Evolutionary conservation across 2,888 invertebrate species (phyloP), one percentile per base, ranked within the genome.

Genomic region (Hymenopus coronatus): DNA sequence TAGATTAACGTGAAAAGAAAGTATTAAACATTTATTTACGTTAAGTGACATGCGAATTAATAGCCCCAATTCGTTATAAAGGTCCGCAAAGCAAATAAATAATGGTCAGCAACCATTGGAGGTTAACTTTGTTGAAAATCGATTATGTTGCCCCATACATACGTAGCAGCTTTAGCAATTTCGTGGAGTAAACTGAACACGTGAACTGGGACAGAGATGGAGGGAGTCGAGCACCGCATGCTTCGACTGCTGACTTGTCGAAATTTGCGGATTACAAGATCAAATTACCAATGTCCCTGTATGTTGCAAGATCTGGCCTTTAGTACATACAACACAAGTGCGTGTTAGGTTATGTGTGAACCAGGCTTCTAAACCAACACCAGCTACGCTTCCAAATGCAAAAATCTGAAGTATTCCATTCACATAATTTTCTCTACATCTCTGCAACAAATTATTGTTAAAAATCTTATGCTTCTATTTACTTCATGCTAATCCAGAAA

Each of bases 211-310:
- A 70, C 54, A 70, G 54, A 70, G 54, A 70, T 20, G 54, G 54
- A 20, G 25, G 20, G 54, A 25, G 54, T 20, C 54, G 54, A 25
- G 54, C 7, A 25, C 25, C 54, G 54, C 54, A 70, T 70, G 54
- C 54, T 70, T 70, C 54, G 54, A 70, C 85, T 85, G 54, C 85
- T 85, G 85, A 85, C 46, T 85, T 85, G 85, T 27, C 85, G 85
- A 85, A 85, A 25, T 46, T 46, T 28, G 54, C 54, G 54, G 54
- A 70, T 70, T 70, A 70, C 54, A 27, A 40, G 85, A 85, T 54
- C 27, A 85, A 46, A 85, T 85, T 85, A 85, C 46, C 54, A 54
- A n/a, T 46, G 12, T 54, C n/a, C 33, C 40, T 14, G 46, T 46
- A 20, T 70, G 54, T 25, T 70, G 54, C 54, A 70, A 70, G 25